These are phyloP conservation scores for Capreolus pygargus DNA, from an alignment of 2,113 vertebrate species.

Conservation along the genomic window DNA sequence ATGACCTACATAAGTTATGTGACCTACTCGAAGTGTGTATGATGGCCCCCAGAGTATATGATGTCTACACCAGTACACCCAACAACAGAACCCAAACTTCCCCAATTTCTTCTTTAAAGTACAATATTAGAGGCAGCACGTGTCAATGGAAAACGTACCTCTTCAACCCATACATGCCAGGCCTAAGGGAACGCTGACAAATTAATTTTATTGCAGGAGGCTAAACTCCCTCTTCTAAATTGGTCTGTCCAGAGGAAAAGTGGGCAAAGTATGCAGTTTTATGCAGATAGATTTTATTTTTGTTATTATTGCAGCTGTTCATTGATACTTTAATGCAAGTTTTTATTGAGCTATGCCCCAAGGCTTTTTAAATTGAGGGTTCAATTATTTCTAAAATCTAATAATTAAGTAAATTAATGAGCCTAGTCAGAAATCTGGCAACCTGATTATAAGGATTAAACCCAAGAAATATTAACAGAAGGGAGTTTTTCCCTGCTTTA, in stretches of 20 bases:
- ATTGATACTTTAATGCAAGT: constrained; percentile 69
- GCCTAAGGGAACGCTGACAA: background rate
- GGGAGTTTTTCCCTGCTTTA: background rate
- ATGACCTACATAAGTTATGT: background rate
- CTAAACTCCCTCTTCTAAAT: constrained; percentile 48
- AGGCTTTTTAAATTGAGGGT: constrained; percentile 66
- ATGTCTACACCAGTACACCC: background rate
- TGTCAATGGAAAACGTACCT: background rate
- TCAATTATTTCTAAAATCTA: constrained; percentile 74
- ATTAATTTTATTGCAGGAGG: constrained; percentile 37
- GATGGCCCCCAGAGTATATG: background rate
- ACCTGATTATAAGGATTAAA: constrained; percentile 56
- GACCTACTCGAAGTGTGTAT: background rate
- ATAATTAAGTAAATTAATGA: constrained; percentile 77
- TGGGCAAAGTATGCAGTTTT: constrained; percentile 44
- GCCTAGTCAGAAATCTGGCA: constrained; percentile 62
- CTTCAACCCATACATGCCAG: background rate
- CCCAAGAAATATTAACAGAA: constrained; percentile 27
- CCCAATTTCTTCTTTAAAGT: background rate
- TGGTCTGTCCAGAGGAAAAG: constrained; percentile 43
- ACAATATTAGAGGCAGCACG: background rate
- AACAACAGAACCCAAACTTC: background rate
- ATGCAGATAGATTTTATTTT: constrained; percentile 67
- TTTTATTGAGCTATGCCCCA: constrained; percentile 70
- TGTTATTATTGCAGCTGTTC: constrained; percentile 70